Evolutionary conservation across 2,113 vertebrate genomes (phyloP).

Genomic region (Calyptomena viridis): DNA sequence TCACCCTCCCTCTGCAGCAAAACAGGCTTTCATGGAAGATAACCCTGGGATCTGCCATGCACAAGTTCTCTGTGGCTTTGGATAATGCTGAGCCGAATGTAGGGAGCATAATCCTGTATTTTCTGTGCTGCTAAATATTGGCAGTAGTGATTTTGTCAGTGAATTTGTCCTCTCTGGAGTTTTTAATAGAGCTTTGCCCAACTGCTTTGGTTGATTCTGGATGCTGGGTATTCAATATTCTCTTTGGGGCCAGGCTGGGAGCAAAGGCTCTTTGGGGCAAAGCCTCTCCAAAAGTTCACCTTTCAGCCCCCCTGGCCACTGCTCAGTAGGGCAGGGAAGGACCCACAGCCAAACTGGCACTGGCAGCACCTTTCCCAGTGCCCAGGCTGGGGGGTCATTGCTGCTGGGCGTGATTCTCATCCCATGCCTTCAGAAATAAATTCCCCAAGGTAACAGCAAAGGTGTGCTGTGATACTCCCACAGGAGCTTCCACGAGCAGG

Average conservation of each 20-base stretch:
- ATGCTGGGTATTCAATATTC: background rate
- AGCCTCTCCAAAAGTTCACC: background rate
- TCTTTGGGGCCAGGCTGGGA: background rate
- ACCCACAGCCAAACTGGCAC: background rate
- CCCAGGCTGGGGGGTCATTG: rapidly evolving
- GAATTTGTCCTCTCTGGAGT: background rate
- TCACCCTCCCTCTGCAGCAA: background rate
- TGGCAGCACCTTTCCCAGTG: background rate
- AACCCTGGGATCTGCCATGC: rapidly evolving
- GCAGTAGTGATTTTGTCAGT: background rate
- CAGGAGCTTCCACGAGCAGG: background rate
- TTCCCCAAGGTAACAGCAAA: background rate
- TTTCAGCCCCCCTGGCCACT: background rate
- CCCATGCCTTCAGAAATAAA: background rate
- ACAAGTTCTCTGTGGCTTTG: background rate
- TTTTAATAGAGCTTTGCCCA: background rate
- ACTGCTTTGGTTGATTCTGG: background rate
- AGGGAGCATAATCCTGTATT: background rate
- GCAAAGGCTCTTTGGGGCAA: background rate
- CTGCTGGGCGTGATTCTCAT: background rate
- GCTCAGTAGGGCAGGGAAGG: background rate
- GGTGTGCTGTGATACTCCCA: background rate
- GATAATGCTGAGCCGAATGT: background rate
- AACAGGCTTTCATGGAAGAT: background rate
- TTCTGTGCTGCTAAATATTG: background rate